Base-by-base conservation (phyloP, 2,888 invertebrate genomes). In the Xestia ashworthii region DNA sequence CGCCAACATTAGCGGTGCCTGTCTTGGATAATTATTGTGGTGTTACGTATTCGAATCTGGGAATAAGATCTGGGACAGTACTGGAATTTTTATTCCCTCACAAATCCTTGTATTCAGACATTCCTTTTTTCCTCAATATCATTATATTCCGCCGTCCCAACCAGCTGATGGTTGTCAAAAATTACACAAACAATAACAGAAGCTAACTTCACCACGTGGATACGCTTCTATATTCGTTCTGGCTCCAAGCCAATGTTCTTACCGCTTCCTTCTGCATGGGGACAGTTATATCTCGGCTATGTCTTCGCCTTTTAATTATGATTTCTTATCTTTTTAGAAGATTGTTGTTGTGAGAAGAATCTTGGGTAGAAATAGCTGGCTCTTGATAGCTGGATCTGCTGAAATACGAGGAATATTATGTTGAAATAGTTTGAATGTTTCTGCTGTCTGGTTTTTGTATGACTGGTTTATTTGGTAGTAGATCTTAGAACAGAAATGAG, bases 191-290 rank as follows among this genome's bases (percentile, higher is more conserved):
- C 89, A 89, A 89, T 85, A 87, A 89, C 85, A 88, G 80, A 85
- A 79, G 78, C 82, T 80, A 67, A 74, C 60, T 71, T n/a, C 60
- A 71, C 89, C 90, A 89, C 88, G 88, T 89, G 90, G 85, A 64
- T 81, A 83, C 71, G 75, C 71, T 62, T 80, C 88, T 90, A 90
- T 88, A 90, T 90, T 85, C 73, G 86, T 83, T 80, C 73, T 91
- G 90, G 90, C 91, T 46, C 9, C 14, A 32, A 53, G 87, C 90
- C 90, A 91, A 86, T 60, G 25, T 73, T 74, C 83, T 78, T 50
- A 80, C 78, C 79, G 82, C 84, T 90, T 89, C 91, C 91, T 90
- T 86, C 84, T 84, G 71, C 73, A 74, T 71, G 82, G 72, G 71
- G 87, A 89, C 88, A 82, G 82, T 86, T 87, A 83, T 81, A 83